phyloP scores from a whole-genome alignment of 2,113 vertebrate species.

The Phoxinus phoxinus region DNA sequence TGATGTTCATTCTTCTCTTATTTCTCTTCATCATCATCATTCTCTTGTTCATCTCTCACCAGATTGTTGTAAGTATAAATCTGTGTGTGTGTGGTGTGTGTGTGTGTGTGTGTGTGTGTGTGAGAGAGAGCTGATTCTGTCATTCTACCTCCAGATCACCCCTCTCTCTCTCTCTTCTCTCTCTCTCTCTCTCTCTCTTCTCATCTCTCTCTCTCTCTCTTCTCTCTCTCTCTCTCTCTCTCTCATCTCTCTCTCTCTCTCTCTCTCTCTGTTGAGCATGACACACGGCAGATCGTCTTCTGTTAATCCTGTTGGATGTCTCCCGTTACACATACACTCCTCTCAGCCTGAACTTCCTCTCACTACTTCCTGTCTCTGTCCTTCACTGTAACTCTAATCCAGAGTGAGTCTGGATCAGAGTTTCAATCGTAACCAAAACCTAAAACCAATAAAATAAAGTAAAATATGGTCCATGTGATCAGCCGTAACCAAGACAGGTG shows the following conservation, averaged over 20 bases:
- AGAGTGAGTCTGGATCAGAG: neutral
- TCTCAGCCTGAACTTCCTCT: conserved; percentile 17
- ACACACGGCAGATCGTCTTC: conserved; percentile 42
- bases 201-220: too few relatives aligned
- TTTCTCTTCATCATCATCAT: conserved; percentile 7
- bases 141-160: neutral
- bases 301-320: neutral
- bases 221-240: conserved; percentile 9
- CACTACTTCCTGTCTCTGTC: conserved; percentile 35
- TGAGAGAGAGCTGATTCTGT: neutral
- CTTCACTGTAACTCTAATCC: conserved; percentile 20
- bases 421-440: too few relatives aligned
- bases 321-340: neutral
- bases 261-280: conserved; percentile 45
- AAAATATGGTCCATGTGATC: neutral
- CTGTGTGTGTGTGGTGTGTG: neutral
- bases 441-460: too few relatives aligned
- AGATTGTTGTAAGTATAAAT: conserved; percentile 62
- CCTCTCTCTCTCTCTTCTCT: neutral
- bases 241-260: conserved; percentile 6
- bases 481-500: neutral
- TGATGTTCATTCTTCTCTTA: conserved; percentile 27
- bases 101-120: too few relatives aligned
- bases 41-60: conserved; percentile 31
- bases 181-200: too few relatives aligned